Conservation (phyloP, 2,113 vertebrate genomes). For the Stercorarius parasiticus region DNA sequence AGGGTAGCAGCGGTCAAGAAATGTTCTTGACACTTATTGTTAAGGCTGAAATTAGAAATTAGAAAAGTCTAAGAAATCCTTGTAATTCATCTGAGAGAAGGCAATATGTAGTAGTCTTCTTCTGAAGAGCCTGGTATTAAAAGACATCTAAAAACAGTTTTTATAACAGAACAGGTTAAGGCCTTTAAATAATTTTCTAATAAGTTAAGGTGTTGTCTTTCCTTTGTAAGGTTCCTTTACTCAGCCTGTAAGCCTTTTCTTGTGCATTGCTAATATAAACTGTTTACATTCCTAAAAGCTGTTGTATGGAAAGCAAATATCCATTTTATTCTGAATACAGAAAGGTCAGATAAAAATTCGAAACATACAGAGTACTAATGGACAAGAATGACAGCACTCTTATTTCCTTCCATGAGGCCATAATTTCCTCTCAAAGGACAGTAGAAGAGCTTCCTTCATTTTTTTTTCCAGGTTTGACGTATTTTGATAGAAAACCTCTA, state of each 20-base stretch:
- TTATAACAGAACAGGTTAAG: neutral
- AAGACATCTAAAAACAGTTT: neutral
- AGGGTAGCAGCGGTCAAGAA: fast-evolving
- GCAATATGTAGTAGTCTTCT: fast-evolving
- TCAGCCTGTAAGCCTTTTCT: neutral
- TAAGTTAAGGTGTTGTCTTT: neutral
- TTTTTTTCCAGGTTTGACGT: neutral
- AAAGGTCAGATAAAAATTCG: neutral
- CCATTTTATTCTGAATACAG: neutral
- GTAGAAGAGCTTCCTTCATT: neutral
- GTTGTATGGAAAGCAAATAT: neutral
- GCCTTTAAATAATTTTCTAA: neutral
- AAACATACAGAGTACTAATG: neutral
- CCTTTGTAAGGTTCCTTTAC: neutral
- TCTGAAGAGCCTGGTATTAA: neutral
- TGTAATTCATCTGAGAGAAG: neutral
- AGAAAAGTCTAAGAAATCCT: neutral
- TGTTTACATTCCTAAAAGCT: neutral
- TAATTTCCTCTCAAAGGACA: neutral
- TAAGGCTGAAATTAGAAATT: neutral
- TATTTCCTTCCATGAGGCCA: neutral
- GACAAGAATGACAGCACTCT: neutral
- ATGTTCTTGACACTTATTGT: neutral
- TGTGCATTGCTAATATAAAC: neutral
- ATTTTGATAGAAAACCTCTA: neutral